Evolutionary conservation across 2,888 invertebrate species (phyloP).

Genomic region (Timandra comae): DNA sequence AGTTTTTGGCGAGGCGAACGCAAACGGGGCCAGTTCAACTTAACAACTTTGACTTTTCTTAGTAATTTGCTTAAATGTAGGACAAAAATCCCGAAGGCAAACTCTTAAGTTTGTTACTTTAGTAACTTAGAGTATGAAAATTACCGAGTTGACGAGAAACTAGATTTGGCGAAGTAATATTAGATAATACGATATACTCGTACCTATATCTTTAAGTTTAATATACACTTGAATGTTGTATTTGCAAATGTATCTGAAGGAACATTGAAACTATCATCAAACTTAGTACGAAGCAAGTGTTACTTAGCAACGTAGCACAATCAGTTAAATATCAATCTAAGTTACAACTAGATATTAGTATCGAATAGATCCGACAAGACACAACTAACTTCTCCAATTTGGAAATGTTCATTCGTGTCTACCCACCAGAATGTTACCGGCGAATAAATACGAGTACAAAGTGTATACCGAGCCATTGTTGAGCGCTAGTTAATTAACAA

Average conservation of each 20-base stretch:
- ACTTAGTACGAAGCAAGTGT: no score
- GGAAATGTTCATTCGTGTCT: constrained; percentile 12
- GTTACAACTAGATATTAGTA: constrained; percentile 11
- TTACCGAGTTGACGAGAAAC: no score
- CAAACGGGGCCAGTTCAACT: constrained; percentile 25
- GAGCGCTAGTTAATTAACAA: constrained; percentile 17
- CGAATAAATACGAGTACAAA: constrained; percentile 19
- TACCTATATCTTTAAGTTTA: no score
- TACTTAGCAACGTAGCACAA: constrained; percentile 2
- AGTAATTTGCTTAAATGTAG: constrained; percentile 36
- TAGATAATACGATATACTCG: no score
- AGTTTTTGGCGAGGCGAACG: constrained; percentile 18
- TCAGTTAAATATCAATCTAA: constrained; percentile 17
- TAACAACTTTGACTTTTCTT: constrained; percentile 15
- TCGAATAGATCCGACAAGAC: constrained; percentile 2
- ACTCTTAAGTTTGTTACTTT: no score
- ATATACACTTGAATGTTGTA: no score
- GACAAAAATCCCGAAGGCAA: constrained; percentile 20
- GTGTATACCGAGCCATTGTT: constrained; percentile 7
- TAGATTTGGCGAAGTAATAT: no score
- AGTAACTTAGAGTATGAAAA: no score
- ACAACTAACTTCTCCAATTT: constrained; percentile 21
- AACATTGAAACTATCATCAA: no score
- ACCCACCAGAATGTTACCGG: constrained; percentile 8
- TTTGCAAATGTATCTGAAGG: no score